Evolutionary conservation across 2,888 invertebrate genomes (phyloP), one percentile per base, ranked within the genome.

Genomic region (Stenoptilia bipunctidactyla): DNA sequence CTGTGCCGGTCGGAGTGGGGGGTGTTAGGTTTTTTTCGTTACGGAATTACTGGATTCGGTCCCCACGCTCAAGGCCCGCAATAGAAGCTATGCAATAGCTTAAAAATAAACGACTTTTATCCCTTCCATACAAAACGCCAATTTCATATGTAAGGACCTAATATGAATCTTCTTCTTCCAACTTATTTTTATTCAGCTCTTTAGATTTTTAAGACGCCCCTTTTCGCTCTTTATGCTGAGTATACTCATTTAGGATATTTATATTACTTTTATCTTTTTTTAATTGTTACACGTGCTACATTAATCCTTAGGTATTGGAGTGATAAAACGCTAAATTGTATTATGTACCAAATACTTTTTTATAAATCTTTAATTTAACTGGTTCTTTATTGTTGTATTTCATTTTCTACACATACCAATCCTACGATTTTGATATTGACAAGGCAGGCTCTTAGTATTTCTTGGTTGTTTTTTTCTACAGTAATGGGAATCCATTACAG

Each of bases 401-500:
- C 40, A 37, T 40, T 40, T 13, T 42, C 15, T 42, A 15, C 33
- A 39, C 39, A 39, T 42, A 42, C 39, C 39, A 30, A 27, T 42
- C 36, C 39, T 42, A 42, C 39, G 39, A 37, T 39, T 40, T 40
- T 39, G 15, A 30, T 36, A 42, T 39, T 15, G 39, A 39, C 15
- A 41, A 41, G n/a, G 41, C 38, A 25, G 38, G 41, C 3, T 36
- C 39, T 36, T 39, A 39, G 35, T 39, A 42, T 42, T 42, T 39
- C 30, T 39, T 39, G 15, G 9, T 33, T 20, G 37, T 12, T 37
- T 40, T 15, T 37, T 42, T 42, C 40, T 40, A 25, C 42, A 43
- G 34, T 43, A 43, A 40, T 40, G 43, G 33, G 40, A 43, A 13
- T 43, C 43, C 2, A 40, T 13, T 37, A 37, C 37, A 40, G 40